These are phyloP conservation scores for Zhengitettix transpicula DNA, from an alignment of 2,888 invertebrate genomes.

Conservation along the genomic window DNA sequence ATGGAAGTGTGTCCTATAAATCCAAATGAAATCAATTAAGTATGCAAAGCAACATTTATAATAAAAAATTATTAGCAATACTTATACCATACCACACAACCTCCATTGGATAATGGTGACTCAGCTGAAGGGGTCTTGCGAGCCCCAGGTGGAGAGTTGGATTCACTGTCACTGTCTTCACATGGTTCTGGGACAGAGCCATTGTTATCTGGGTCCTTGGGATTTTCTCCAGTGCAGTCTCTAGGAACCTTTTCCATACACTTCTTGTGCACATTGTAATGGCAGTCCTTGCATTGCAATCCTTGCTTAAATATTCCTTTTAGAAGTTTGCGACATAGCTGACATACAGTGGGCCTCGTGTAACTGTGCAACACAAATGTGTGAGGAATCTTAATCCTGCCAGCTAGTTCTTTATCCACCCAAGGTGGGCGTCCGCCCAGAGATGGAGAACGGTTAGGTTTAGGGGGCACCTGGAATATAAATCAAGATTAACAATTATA, in stretches of 20 bases:
- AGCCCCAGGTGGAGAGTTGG: conserved; percentile 10
- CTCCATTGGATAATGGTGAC: conserved; percentile 11
- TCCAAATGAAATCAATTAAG: neutral
- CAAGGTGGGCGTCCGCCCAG: conserved; percentile 49
- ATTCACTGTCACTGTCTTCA: conserved; percentile 39
- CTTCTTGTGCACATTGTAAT: conserved; percentile 90
- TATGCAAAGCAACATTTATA: neutral
- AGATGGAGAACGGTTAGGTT: conserved; percentile 51
- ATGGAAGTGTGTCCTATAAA: neutral
- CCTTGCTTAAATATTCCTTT: conserved; percentile 94
- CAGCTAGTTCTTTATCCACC: conserved; percentile 53
- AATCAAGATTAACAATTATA: neutral
- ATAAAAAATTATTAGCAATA: neutral
- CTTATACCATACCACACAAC: conserved; percentile 2
- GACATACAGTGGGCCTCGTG: conserved; percentile 91
- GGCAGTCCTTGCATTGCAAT: conserved; percentile 92
- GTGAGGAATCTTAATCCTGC: conserved; percentile 66
- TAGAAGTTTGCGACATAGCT: conserved; percentile 86
- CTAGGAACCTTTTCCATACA: conserved; percentile 79
- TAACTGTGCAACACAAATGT: conserved; percentile 95
- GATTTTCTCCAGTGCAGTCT: conserved; percentile 71
- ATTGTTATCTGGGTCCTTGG: conserved; percentile 28
- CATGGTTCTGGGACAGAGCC: conserved; percentile 18
- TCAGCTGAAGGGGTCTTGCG: conserved; percentile 7
- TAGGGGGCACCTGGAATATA: conserved; percentile 7